Evolutionary conservation across 30 jellyfish, hydroid and myxozoan species (phyloP).

Genomic region (Hydractinia echinata): DNA sequence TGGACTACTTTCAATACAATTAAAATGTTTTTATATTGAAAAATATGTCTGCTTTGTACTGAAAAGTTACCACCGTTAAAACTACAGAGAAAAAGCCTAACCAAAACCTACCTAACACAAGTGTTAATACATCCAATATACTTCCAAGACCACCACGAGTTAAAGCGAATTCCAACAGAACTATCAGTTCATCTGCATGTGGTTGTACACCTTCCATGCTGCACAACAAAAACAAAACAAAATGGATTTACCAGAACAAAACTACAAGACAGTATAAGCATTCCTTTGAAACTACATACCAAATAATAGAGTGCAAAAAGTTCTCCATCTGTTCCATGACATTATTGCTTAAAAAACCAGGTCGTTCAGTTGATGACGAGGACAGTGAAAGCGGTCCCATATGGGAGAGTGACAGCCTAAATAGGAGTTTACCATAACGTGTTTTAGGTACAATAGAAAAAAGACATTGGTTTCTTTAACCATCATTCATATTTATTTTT

Average conservation of each 20-base stretch:
- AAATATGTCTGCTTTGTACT: too few relatives aligned
- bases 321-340: conserved; percentile 95
- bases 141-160: conserved; percentile 97
- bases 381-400: conserved; percentile 90
- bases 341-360: conserved; percentile 76
- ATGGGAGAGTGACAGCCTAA: conserved; percentile 59
- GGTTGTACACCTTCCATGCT: conserved; percentile 47
- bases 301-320: conserved; percentile 60
- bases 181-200: conserved; percentile 54
- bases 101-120: conserved; percentile 52
- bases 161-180: conserved; percentile 70
- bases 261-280: neutral
- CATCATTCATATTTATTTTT: too few relatives aligned
- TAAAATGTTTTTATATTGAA: too few relatives aligned
- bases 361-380: conserved; percentile 73
- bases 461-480: too few relatives aligned
- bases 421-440: neutral
- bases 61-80: neutral
- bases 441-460: too few relatives aligned
- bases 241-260: neutral
- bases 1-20: too few relatives aligned
- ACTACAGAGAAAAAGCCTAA: neutral
- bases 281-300: conserved; percentile 32
- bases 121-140: conserved; percentile 58
- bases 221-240: neutral